These are phyloP conservation scores for Eurytoma californica DNA, from an alignment of 2,888 invertebrate genomes.

Conservation along the genomic window DNA sequence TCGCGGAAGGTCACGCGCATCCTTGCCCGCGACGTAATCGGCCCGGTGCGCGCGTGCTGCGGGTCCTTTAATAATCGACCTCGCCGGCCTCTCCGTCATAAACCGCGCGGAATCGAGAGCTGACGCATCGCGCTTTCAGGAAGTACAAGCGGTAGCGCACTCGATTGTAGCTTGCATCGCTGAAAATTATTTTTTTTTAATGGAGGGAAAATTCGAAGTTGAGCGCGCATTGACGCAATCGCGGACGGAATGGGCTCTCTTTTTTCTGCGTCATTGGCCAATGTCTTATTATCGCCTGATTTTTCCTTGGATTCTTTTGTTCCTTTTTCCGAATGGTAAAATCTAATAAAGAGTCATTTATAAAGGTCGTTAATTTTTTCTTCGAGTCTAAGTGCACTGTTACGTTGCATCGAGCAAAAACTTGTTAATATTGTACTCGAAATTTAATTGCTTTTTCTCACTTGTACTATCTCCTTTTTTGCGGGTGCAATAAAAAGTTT, in stretches of 20 bases:
- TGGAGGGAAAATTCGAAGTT: not conserved
- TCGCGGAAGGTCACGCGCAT: conserved; percentile 54
- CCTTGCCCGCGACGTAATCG: conserved; percentile 49
- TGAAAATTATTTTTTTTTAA: conserved; percentile 42
- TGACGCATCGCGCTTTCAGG: conserved; percentile 28
- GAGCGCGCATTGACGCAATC: conserved; percentile 1
- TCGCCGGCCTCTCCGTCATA: conserved; percentile 11
- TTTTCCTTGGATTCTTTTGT: not conserved
- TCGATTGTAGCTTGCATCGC: conserved; percentile 5
- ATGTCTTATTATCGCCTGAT: not conserved
- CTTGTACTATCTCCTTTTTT: no score
- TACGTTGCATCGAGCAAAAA: no score
- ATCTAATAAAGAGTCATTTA: no score
- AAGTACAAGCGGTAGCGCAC: conserved; percentile 30
- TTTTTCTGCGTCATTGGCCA: conserved; percentile 3
- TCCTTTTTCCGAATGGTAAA: no score
- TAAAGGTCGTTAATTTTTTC: no score
- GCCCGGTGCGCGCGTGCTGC: conserved; percentile 32
- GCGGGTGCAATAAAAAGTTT: no score
- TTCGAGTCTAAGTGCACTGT: no score
- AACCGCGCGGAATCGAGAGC: not conserved
- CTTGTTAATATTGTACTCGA: no score
- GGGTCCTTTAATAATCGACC: conserved; percentile 56
- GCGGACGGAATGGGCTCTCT: conserved; percentile 10
- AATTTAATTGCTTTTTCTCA: not conserved